Evolutionary conservation across 1,140 invertebrate species (phyloP), one percentile per base, ranked within the genome.

Genomic region (Aphaenogaster floridana): DNA sequence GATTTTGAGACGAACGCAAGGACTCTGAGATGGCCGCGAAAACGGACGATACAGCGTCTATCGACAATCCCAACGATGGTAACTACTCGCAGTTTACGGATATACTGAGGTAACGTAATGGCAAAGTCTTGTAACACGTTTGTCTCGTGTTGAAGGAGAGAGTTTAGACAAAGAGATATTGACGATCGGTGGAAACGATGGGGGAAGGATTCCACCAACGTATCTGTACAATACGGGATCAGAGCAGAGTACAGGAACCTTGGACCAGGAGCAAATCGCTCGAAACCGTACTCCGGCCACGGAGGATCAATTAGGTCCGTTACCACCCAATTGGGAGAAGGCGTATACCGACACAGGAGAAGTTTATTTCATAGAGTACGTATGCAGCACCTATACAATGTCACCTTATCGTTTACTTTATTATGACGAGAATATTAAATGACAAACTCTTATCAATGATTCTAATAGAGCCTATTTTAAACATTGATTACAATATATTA

Each of bases 341-440:
- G 98, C 99, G 21, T 99, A 98, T 92, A 99, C 99, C 8, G 98
- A 99, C 86, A 98, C 98, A 87, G 99, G 99, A 88, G 99, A 99
- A 96, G 97, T 98, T 81, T 99, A 99, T 96, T 99, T 99, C 93
- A 99, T 99, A 91, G 99, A 99, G 99, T 99, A 96, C 97, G 98
- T 97, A 90, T 72, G 11, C 48, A 80, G 34, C 36, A 28, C 5
- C 34, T 28, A 59, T 66, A 9, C 17, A 66, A 6, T 17, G 7
- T 39, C 3, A 9, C n/a, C 17, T 11, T 21, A 11, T 69, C 3
- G 9, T 69, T 28, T 15, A 21, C 2, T 28, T 34, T 50, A 34
- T 71, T 3, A 34, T 42, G 15, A 68, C 15, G 13, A 50, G 15
- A 48, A 69, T 21, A 71, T 50, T 69, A 50, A 69, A 21, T 52